Evolutionary conservation across 2,113 vertebrate species (phyloP).

Genomic region (Actenoides lindsayi): DNA sequence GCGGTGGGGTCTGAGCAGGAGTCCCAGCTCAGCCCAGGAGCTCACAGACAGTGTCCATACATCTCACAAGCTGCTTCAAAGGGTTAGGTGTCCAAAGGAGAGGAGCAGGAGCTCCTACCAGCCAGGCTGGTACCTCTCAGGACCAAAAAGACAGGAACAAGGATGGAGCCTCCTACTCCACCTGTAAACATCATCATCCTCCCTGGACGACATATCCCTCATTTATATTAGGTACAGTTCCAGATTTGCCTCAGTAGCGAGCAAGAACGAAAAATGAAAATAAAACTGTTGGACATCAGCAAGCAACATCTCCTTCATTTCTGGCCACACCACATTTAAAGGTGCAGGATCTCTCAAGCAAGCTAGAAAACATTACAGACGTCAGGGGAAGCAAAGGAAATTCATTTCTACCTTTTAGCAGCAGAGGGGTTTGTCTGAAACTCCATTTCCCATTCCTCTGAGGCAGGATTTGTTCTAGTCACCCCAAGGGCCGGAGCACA

Average conservation of each 20-base stretch:
- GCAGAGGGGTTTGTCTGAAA: neutral
- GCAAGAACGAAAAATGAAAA: neutral
- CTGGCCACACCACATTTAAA: neutral
- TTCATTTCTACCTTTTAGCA: neutral
- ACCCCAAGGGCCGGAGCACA: neutral
- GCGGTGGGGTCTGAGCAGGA: fast-evolving
- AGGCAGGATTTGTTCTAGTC: neutral
- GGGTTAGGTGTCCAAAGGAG: neutral
- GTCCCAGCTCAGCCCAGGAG: neutral
- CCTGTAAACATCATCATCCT: neutral
- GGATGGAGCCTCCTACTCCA: neutral
- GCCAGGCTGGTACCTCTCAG: neutral
- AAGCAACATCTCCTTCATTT: neutral
- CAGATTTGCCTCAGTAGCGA: neutral
- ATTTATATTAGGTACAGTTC: neutral
- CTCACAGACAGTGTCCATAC: neutral
- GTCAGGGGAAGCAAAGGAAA: neutral
- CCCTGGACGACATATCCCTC: neutral
- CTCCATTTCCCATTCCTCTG: neutral
- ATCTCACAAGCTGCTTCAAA: neutral
- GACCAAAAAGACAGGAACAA: neutral
- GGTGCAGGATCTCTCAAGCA: neutral
- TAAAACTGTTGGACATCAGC: neutral
- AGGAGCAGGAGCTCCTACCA: neutral
- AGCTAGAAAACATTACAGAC: neutral